phyloP scores from a whole-genome alignment of 2,888 invertebrate genomes.

The Lycophotia porphyrea region DNA sequence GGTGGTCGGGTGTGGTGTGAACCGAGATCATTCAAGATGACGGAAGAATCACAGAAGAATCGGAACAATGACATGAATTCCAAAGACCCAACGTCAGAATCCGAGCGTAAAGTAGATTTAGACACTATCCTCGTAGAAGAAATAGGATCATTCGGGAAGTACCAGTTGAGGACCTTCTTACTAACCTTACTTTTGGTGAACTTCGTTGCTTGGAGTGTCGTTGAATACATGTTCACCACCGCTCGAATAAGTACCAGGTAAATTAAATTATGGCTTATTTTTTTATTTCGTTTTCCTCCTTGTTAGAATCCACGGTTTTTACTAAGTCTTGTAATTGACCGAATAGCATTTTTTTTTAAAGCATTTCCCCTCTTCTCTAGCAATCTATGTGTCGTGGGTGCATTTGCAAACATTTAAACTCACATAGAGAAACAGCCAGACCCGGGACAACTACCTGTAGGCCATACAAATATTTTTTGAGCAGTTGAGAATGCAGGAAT shows the following conservation, averaged over 20 bases:
- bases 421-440: too few relatives aligned
- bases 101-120: constrained; percentile 70
- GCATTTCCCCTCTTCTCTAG: too few relatives aligned
- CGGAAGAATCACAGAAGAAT: constrained; percentile 20
- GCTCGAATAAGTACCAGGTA: constrained; percentile 82
- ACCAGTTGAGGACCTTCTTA: constrained; percentile 75
- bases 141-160: constrained; percentile 82
- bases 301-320: not conserved
- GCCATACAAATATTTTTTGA: too few relatives aligned
- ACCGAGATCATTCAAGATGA: constrained; percentile 21
- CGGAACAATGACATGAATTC: constrained; percentile 14
- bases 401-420: too few relatives aligned
- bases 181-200: constrained; percentile 74
- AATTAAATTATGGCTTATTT: not conserved
- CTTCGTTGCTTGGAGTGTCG: constrained; percentile 77
- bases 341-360: not conserved
- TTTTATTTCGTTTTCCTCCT: not conserved
- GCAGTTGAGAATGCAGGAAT: too few relatives aligned
- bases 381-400: too few relatives aligned
- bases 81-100: not conserved
- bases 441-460: too few relatives aligned
- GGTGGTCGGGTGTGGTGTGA: not conserved
- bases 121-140: constrained; percentile 81
- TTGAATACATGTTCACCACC: constrained; percentile 83
- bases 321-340: not conserved